A percentile compares a stretch with the other conserved stretches of the same genome.
phyloP scores from a whole-genome alignment of 2,113 vertebrate genomes.

The Lanius collurio region DNA sequence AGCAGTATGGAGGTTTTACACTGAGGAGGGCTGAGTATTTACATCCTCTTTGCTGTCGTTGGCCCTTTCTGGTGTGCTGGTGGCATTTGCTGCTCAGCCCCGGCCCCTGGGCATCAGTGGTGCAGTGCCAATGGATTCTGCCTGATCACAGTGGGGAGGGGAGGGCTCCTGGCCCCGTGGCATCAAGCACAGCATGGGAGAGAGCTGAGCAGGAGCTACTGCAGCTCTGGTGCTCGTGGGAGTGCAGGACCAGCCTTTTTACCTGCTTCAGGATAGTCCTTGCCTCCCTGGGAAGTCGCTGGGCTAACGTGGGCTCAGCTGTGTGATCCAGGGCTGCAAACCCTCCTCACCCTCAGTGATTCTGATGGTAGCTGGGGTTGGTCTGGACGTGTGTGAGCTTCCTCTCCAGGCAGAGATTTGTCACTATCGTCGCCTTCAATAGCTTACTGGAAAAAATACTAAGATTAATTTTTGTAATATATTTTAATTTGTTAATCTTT shows the following conservation, averaged over 20 bases:
- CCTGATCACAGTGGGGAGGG: neutral
- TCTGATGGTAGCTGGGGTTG: neutral
- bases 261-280: neutral
- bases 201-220: neutral
- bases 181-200: rapidly evolving
- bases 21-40: neutral
- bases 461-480: neutral
- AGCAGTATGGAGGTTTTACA: neutral
- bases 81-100: neutral
- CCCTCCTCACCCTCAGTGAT: neutral
- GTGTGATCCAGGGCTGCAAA: neutral
- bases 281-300: neutral
- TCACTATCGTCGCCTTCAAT: neutral
- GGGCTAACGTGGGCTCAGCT: rapidly evolving
- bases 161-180: neutral
- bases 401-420: neutral
- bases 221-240: rapidly evolving
- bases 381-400: rapidly evolving
- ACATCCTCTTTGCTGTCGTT: neutral
- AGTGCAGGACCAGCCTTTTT: neutral
- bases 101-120: rapidly evolving
- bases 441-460: neutral
- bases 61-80: rapidly evolving
- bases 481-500: constrained; percentile 6
- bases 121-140: rapidly evolving